phyloP scores from a whole-genome alignment of 2,888 invertebrate species.

The Lasioglossum marginatum region DNA sequence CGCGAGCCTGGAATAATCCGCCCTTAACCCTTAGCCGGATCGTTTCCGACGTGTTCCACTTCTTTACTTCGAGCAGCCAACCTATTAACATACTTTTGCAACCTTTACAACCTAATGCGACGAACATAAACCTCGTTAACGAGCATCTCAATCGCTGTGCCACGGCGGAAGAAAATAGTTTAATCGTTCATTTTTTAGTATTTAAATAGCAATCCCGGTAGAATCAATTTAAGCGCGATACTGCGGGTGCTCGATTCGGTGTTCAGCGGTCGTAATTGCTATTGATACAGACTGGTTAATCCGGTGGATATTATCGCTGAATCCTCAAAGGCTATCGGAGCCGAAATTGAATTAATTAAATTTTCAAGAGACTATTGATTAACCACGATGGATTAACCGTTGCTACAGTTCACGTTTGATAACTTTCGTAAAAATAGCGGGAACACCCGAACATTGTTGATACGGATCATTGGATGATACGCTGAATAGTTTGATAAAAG shows the following conservation, averaged over 20 bases:
- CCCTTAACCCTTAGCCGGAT: neutral
- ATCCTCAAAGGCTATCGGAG: neutral
- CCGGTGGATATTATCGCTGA: neutral
- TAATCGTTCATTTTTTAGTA: neutral
- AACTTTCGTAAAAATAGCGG: neutral
- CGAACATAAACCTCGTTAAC: neutral
- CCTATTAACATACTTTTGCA: neutral
- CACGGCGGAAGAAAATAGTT: neutral
- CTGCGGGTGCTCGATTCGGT: neutral
- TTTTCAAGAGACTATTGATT: neutral
- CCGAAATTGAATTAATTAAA: neutral
- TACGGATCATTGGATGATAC: no score
- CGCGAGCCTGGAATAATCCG: conserved; percentile 46
- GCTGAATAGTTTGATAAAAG: no score
- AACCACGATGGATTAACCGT: neutral
- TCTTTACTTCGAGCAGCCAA: neutral
- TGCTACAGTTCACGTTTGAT: neutral
- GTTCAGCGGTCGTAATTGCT: neutral
- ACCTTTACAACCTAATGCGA: neutral
- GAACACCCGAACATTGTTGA: neutral
- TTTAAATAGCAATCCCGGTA: neutral
- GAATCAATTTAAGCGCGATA: neutral
- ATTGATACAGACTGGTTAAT: neutral
- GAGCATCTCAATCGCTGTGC: neutral
- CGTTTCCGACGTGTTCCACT: neutral